Evolutionary conservation across 2,113 vertebrate species (phyloP).

Genomic region (Falco punctatus): DNA sequence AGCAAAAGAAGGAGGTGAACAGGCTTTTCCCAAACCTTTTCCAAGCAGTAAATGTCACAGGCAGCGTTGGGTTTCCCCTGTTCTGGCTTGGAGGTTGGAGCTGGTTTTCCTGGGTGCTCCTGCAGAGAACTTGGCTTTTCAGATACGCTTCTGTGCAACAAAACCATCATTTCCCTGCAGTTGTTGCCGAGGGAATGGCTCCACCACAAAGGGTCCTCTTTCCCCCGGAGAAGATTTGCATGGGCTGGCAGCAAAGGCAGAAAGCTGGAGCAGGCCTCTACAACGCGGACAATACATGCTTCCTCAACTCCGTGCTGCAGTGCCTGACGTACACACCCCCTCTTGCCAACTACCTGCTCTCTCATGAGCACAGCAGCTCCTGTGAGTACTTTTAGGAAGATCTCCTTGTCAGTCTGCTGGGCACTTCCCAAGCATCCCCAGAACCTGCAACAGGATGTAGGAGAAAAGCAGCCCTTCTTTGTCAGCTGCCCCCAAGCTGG

Average conservation of each 20-base stretch:
- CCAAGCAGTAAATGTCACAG: not conserved
- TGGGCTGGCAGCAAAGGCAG: conserved; percentile 87
- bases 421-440: not conserved
- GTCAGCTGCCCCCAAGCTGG: not conserved
- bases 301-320: conserved; percentile 90
- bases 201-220: conserved; percentile 87
- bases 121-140: too few relatives aligned
- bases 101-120: not conserved
- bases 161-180: conserved; percentile 28
- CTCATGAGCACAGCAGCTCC: too few relatives aligned
- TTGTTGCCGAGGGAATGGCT: conserved; percentile 82
- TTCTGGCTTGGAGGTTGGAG: not conserved
- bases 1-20: not conserved
- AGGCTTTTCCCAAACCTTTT: not conserved
- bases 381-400: too few relatives aligned
- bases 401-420: too few relatives aligned
- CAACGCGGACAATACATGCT: conserved; percentile 92
- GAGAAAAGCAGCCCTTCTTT: not conserved
- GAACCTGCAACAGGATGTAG: not conserved
- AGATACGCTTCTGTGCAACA: not conserved
- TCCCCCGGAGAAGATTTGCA: conserved; percentile 84
- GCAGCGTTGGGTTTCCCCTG: not conserved
- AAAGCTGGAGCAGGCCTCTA: conserved; percentile 88
- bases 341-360: too few relatives aligned
- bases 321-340: conserved; percentile 93